A percentile compares a stretch with the other conserved stretches of the same genome.
These are phyloP conservation scores for pig (Sus scrofa) DNA, from an alignment of 2,113 vertebrate species.

Conservation along the genomic window T2T-Sscrofa CM000816.6:96240001-96240500, in stretches of 20 bases:
- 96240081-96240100: neutral
- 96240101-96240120: neutral
- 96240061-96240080: neutral
- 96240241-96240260: constrained; percentile 1
- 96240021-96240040: neutral
- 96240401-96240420: neutral
- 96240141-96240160: neutral
- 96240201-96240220: neutral
- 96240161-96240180: neutral
- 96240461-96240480: neutral
- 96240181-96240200: neutral
- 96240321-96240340: neutral
- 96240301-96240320: neutral
- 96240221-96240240: no score
- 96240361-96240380: constrained; percentile 7
- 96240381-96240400: neutral
- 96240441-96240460: neutral
- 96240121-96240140: neutral
- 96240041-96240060: neutral
- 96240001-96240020: neutral
- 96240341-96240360: neutral
- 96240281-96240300: neutral
- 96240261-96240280: neutral
- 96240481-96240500: neutral
- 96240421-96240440: neutral